Evolutionary conservation across 2,113 vertebrate species (phyloP), one percentile per base, ranked within the genome.

Genomic region (Oreochromis spilurus): DNA sequence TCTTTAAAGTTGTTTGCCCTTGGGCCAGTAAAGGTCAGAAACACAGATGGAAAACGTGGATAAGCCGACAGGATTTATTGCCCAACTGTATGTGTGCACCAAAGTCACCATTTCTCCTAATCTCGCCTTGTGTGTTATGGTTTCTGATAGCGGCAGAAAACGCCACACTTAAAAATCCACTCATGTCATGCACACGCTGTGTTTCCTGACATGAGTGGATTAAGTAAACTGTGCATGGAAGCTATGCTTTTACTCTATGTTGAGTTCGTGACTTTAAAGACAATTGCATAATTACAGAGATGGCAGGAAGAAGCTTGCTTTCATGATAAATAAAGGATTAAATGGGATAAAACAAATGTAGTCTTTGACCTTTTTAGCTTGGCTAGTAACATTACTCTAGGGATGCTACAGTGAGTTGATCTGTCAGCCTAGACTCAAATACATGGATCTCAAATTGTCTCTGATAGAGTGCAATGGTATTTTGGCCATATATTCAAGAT

Each of bases 1-100:
- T 48, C 83, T 91, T 81, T 60, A 43, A 86, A 29, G 82, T 67
- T 55, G 82, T 83, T 82, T 83, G 21, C 13, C 54, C 40, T 85
- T 34, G 9, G 67, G 26, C 11, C 83, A 75, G 54, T 54, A 82
- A 91, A 93, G 84, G 88, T 84, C 19, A 55, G 5, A 81, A 53
- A 86, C 79, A 80, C 88, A 90, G 90, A 85, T 87, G 86, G 87
- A 90, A 89, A 89, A 78, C 12, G 48, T 36, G 84, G 84, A 81
- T 90, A 85, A 90, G 60, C 88, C 79, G 7, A n/a, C 67, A 19
- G 85, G 86, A 62, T 91, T 88, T 72, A 84, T 87, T 72, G 62
- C 65, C 70, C 19, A 67, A 81, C 87, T 75, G 85, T 72, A 48
- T 84, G 83, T 84, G 88, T 78, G 57, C 88, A 86, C 48, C 87